Percentiles rank a stretch among this genome's conserved stretches.
Evolutionary conservation across 2,888 invertebrate species (phyloP).

Genomic region (Andrena minutula): DNA sequence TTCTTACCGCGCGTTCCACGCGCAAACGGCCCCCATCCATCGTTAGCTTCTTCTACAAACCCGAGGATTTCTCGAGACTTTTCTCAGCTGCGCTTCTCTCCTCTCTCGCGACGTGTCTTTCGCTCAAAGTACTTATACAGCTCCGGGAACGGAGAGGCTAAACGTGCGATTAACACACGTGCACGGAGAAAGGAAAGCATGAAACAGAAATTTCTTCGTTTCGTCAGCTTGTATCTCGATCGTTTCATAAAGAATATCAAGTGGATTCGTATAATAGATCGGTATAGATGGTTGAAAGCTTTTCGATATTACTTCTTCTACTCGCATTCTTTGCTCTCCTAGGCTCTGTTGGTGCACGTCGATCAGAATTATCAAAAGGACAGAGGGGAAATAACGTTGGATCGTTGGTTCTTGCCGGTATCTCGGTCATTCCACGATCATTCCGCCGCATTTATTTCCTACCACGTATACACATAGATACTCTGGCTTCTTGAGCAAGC

Average conservation of each 20-base stretch:
- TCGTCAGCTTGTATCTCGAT: not conserved
- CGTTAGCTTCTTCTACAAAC: constrained; percentile 39
- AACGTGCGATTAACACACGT: constrained; percentile 9
- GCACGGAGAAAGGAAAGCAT: not conserved
- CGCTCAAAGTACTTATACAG: constrained; percentile 50
- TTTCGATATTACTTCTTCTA: not conserved
- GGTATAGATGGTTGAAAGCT: no score
- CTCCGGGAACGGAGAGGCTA: constrained; percentile 21
- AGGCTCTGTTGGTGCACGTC: not conserved
- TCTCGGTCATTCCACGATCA: constrained; percentile 63
- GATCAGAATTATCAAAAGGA: not conserved
- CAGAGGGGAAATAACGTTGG: constrained; percentile 8
- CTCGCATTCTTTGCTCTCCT: not conserved
- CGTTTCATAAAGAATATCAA: not conserved
- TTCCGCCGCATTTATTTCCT: constrained; percentile 50
- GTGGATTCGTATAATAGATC: not conserved
- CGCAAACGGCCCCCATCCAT: constrained; percentile 43
- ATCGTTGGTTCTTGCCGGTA: constrained; percentile 31
- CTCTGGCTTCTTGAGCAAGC: not conserved
- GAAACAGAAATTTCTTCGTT: constrained; percentile 7
- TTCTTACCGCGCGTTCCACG: constrained; percentile 22
- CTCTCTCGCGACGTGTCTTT: constrained; percentile 17
- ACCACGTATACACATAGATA: not conserved
- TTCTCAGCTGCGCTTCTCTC: constrained; percentile 11
- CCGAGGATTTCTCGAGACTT: constrained; percentile 6